Base-by-base conservation (phyloP, 2,797 vertebrate species). In the Danio tinwini region DNA sequence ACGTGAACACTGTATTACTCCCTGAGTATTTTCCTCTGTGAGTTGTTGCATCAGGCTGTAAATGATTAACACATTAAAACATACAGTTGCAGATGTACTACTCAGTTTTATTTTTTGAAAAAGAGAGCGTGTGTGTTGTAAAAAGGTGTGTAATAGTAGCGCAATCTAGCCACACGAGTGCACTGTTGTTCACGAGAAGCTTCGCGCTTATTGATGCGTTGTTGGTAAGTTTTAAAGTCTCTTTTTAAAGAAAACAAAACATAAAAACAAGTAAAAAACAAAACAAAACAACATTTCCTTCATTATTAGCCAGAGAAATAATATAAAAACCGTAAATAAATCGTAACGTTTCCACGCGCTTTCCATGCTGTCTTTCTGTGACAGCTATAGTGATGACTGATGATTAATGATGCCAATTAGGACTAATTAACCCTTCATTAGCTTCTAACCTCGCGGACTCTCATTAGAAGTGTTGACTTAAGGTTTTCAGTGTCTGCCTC, bases 1-100 rank as follows among this genome's bases (percentile, higher is more conserved):
- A 92, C 40, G 55, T 90, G 90, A 91, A 90, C 91, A 93, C 92
- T 93, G 93, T 93, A 91, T 91, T 90, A 88, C 90, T 91, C 88
- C 88, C 86, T 82, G 85, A 89, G 62, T 84, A 75, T 76, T 83
- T 82, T 84, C 75, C 75, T 84, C 73, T 85, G 83, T 83, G 90
- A 92, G 91, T 89, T 88, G 89, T 93, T 88, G 87, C 91, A 90
- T 93, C 90, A 85, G 83, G 90, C 88, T 92, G 90, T 93, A 93
- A 93, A 93, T 90, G 88, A 93, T 94, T 94, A 94, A 94, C 91
- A 93, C 91, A 93, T 93, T 93, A 92, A 93, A 93, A 84, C 76
- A 83, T 82, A 81, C 69, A 80, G 73, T 78, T 84, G 80, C 74
- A 71, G 79, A 29, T 69, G 75, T 75, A 80, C 21, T 53, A 12